A percentile compares a stretch with the other conserved stretches of the same genome.
phyloP scores from a whole-genome alignment of 2,888 invertebrate genomes.

The Eupithecia abbreviata region DNA sequence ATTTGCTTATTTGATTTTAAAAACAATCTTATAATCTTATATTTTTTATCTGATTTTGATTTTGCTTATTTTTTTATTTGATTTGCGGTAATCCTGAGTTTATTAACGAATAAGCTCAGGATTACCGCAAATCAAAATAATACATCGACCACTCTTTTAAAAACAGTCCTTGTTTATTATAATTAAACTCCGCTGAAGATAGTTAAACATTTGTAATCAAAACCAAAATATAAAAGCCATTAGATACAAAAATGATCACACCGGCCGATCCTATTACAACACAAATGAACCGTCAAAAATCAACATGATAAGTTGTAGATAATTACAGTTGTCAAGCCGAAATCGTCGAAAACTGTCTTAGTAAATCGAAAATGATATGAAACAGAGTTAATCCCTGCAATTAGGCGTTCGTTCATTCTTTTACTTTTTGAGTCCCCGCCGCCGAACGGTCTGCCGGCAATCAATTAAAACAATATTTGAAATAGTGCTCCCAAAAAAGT shows the following conservation, averaged over 20 bases:
- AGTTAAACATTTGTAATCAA: slow-evolving; percentile 40
- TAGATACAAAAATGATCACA: slow-evolving; percentile 34
- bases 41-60: too few relatives aligned
- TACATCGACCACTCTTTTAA: not conserved
- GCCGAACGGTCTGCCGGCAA: slow-evolving; percentile 80
- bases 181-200: slow-evolving; percentile 31
- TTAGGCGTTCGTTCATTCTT: slow-evolving; percentile 60
- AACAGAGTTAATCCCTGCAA: slow-evolving; percentile 69
- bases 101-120: too few relatives aligned
- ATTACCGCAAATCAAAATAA: too few relatives aligned
- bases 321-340: slow-evolving; percentile 66
- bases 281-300: slow-evolving; percentile 54
- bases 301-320: slow-evolving; percentile 64
- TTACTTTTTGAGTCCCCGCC: slow-evolving; percentile 53
- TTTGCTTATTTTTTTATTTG: too few relatives aligned
- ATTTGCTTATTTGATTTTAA: too few relatives aligned
- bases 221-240: slow-evolving; percentile 35
- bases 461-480: slow-evolving; percentile 84
- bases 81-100: too few relatives aligned
- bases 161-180: slow-evolving; percentile 11
- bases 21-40: too few relatives aligned
- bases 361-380: slow-evolving; percentile 63
- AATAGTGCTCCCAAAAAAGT: slow-evolving; percentile 78
- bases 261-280: slow-evolving; percentile 40
- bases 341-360: slow-evolving; percentile 56